A percentile compares a stretch with the other conserved stretches of the same genome.
These are phyloP conservation scores for Phengaris alcon DNA, from an alignment of 2,888 invertebrate genomes.

Conservation along the genomic window DNA sequence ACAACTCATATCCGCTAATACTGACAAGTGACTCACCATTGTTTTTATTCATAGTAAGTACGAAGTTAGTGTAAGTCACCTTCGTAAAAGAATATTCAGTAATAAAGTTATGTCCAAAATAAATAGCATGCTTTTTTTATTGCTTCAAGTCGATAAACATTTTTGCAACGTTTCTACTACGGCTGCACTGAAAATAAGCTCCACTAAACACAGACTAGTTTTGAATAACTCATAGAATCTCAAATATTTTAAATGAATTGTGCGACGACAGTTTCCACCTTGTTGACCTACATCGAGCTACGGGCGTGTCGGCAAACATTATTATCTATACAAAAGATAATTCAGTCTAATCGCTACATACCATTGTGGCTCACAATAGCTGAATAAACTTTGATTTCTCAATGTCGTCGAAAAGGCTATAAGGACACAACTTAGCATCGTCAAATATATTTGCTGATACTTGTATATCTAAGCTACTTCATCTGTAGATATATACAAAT, in stretches of 20 bases:
- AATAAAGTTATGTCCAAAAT: background rate
- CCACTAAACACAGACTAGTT: background rate
- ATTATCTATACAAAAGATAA: slow-evolving; percentile 49
- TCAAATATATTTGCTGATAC: slow-evolving; percentile 6
- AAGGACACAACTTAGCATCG: slow-evolving; percentile 1
- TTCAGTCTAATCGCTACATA: slow-evolving; percentile 39
- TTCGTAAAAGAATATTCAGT: slow-evolving; percentile 10
- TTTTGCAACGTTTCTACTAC: background rate
- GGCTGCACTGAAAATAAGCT: background rate
- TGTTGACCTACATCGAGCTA: slow-evolving; percentile 45
- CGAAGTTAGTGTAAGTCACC: slow-evolving; percentile 30
- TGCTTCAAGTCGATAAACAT: background rate
- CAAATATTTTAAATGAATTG: background rate
- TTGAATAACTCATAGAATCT: background rate
- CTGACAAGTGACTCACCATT: slow-evolving; percentile 35
- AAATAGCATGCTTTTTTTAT: background rate
- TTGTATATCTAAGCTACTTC: background rate
- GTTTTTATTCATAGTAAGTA: slow-evolving; percentile 30
- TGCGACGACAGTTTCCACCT: slow-evolving; percentile 1
- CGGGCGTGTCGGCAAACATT: slow-evolving; percentile 47
- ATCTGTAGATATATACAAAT: background rate
- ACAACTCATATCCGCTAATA: slow-evolving; percentile 41
- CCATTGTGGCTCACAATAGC: slow-evolving; percentile 17
- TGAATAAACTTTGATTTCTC: slow-evolving; percentile 28
- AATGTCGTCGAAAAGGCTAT: slow-evolving; percentile 15